These are phyloP conservation scores for Hippocampus abdominalis DNA, from an alignment of 2,113 vertebrate genomes.

Conservation along the genomic window DNA sequence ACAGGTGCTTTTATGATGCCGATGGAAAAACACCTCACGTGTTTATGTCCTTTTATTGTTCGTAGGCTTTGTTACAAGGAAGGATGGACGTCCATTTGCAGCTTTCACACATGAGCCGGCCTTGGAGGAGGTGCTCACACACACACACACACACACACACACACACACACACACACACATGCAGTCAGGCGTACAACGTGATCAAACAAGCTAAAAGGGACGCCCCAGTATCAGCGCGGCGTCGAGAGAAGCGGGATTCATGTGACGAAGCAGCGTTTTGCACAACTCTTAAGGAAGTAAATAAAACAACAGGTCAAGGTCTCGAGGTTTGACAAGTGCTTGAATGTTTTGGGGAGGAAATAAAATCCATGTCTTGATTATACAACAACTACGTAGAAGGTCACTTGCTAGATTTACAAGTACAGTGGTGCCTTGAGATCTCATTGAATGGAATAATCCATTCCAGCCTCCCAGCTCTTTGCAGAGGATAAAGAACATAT, in stretches of 20 bases:
- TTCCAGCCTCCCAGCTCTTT: no score
- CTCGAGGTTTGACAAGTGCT: neutral
- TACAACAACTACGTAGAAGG: neutral
- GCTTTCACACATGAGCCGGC: conserved; percentile 52
- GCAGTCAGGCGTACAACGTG: conserved; percentile 43
- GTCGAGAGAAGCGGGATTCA: conserved; percentile 39
- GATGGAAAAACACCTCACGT: conserved; percentile 6
- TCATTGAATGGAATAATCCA: no score
- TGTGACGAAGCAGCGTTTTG: neutral
- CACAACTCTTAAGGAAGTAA: neutral
- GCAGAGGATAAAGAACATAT: no score
- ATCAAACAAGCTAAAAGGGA: conserved; percentile 57
- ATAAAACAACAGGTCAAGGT: neutral
- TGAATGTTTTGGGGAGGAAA: neutral
- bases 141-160: conserved; percentile 14
- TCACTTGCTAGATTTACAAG: neutral
- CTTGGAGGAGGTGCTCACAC: conserved; percentile 19
- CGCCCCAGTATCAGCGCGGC: conserved; percentile 39
- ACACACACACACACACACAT: conserved; percentile 13
- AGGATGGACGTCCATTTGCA: conserved; percentile 58
- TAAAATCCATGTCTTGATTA: neutral
- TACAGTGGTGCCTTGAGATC: no score
- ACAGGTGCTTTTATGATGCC: conserved; percentile 33
- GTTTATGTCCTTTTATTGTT: conserved; percentile 31
- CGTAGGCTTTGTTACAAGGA: conserved; percentile 45